phyloP scores from a whole-genome alignment of 35 echinoderm and acorn worm species.

The Lytechinus variegatus region DNA sequence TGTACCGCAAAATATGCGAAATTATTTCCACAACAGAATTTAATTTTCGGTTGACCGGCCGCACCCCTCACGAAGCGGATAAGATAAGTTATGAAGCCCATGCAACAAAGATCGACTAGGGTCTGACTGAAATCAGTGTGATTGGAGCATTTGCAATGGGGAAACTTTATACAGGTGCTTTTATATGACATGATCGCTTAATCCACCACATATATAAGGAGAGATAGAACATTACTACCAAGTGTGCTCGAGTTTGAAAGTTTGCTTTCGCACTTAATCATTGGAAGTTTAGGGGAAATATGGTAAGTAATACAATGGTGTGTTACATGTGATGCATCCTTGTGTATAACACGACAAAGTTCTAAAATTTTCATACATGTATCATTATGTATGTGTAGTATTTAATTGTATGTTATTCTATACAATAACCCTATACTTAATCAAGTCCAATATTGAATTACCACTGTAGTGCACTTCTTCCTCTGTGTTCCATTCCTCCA shows the following conservation, averaged over 20 bases:
- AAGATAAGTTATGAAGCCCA: neutral
- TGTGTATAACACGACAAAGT: no score
- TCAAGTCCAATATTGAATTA: no score
- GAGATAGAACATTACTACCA: no score
- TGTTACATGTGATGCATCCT: neutral
- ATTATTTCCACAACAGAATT: conserved; percentile 1
- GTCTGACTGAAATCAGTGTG: neutral
- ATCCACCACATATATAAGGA: no score
- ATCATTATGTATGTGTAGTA: no score
- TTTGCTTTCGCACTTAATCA: neutral
- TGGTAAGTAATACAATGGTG: neutral
- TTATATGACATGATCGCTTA: no score
- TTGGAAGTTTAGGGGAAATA: neutral
- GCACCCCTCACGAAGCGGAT: neutral
- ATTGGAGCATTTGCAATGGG: neutral
- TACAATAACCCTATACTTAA: no score
- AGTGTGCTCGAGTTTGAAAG: neutral
- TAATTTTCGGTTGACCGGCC: neutral
- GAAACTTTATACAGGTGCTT: no score
- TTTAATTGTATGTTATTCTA: no score
- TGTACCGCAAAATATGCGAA: neutral
- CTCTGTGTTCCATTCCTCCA: no score
- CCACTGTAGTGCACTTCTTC: no score
- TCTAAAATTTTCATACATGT: no score
- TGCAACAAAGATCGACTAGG: neutral